phyloP scores from a whole-genome alignment of 1,140 invertebrate species.

The Rhizoglyphus robini region DNA sequence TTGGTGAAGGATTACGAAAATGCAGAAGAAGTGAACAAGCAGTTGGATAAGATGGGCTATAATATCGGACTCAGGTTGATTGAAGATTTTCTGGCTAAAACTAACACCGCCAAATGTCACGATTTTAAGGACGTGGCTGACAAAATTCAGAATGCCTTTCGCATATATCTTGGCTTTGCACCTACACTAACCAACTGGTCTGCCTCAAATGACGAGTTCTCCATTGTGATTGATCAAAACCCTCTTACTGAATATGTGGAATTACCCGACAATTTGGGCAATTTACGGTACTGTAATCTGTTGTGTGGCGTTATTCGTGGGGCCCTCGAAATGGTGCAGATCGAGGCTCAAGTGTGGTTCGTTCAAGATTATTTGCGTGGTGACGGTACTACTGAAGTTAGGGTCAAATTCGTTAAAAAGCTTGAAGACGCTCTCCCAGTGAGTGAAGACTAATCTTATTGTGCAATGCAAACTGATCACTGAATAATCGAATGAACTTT shows the following conservation, averaged over 20 bases:
- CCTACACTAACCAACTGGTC: slow-evolving; percentile 87
- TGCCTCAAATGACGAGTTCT: slow-evolving; percentile 86
- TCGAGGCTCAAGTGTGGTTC: slow-evolving; percentile 52
- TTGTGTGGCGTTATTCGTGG: slow-evolving; percentile 84
- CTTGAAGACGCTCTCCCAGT: slow-evolving; percentile 94
- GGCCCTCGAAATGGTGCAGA: slow-evolving; percentile 86
- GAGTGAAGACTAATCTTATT: slow-evolving; percentile 91
- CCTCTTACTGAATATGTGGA: slow-evolving; percentile 98
- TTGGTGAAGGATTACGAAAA: slow-evolving; percentile 95
- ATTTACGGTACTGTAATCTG: slow-evolving; percentile 85
- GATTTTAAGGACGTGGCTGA: slow-evolving; percentile 95
- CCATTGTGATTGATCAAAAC: slow-evolving; percentile 82
- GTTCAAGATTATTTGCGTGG: slow-evolving; percentile 88
- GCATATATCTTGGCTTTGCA: slow-evolving; percentile 79
- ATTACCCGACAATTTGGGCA: slow-evolving; percentile 68
- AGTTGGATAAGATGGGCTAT: slow-evolving; percentile 83
- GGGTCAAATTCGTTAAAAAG: slow-evolving; percentile 86
- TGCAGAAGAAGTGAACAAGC: slow-evolving; percentile 88
- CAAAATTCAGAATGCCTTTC: slow-evolving; percentile 72
- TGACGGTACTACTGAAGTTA: slow-evolving; percentile 79
- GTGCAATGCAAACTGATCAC: too few relatives aligned
- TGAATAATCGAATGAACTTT: too few relatives aligned
- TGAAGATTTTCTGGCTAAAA: slow-evolving; percentile 91
- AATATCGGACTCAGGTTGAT: slow-evolving; percentile 95
- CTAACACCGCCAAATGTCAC: slow-evolving; percentile 71